Evolutionary conservation across 2,113 vertebrate genomes (phyloP), one percentile per base, ranked within the genome.

Genomic region (Bathybates hornii): DNA sequence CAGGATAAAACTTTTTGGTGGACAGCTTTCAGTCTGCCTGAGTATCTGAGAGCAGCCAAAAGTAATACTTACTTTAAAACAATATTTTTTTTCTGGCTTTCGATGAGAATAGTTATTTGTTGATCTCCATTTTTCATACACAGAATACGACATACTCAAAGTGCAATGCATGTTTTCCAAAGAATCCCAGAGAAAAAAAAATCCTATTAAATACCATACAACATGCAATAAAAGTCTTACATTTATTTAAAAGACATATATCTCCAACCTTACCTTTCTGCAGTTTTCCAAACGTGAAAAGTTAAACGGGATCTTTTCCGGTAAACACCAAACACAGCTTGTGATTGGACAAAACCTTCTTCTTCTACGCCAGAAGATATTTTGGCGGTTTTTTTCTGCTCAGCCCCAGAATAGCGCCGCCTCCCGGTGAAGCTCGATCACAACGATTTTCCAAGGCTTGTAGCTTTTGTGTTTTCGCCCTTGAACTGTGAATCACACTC

Each of bases 301-400:
- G 7, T 66, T 32, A 17, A 82, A 32, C 2, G 6, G 3, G 9
- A 79, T 2, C 10, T 19, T 3, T 90, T 87, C 83, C 80, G 85
- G 54, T 24, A 81, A 6, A 14, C 5, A 12, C 5, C 29, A 24
- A 63, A 3, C 57, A 21, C 4, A n/a, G 61, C n/a, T 3, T 86
- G 6, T 91, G 87, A 91, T 89, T 93, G 92, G 88, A 59, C 32
- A 6, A 83, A 17, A 24, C 1, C 2, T 1, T 93, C 94, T 94
- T 94, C 93, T 95, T 94, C 89, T 86, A 63, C 66, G 41, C 9
- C 59, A 1, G 4, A 29, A 43, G 7, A 6, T 3, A 3, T 86
- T 88, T 91, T 89, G 57, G 87, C 90, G 88, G 3, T 17, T 12
- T 83, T 84, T 84, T 57, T n/a, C 19, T 61, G 10, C 21, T 57